phyloP scores from a whole-genome alignment of 2,888 invertebrate genomes.

The Athalia cordata region DNA sequence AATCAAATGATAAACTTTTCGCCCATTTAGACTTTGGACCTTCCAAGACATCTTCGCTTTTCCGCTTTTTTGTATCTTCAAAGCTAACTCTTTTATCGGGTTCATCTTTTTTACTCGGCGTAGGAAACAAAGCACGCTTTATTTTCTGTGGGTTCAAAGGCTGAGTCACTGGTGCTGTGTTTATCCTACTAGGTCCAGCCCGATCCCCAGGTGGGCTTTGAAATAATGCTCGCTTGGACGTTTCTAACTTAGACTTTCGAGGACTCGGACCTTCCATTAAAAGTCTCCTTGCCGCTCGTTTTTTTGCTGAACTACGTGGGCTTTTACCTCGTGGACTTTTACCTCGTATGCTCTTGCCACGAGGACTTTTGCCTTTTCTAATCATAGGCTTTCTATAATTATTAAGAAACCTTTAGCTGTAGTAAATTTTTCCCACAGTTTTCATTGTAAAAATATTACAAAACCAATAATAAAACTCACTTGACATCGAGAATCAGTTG shows the following conservation, averaged over 20 bases:
- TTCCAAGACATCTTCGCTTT: conserved; percentile 67
- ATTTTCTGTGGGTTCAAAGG: conserved; percentile 77
- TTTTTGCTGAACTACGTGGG: conserved; percentile 80
- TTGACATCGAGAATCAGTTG: conserved; percentile 81
- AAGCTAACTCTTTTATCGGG: conserved; percentile 48
- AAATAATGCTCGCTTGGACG: conserved; percentile 83
- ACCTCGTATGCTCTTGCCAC: conserved; percentile 72
- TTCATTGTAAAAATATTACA: conserved; percentile 4
- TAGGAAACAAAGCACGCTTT: conserved; percentile 81
- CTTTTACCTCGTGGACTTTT: conserved; percentile 77
- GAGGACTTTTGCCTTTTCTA: conserved; percentile 67
- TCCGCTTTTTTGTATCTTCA: conserved; percentile 65
- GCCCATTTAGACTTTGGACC: conserved; percentile 65
- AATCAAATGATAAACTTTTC: conserved; percentile 78
- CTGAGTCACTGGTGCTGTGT: conserved; percentile 64
- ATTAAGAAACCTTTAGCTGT: conserved; percentile 23
- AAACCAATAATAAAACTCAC: conserved; percentile 69
- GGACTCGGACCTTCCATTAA: conserved; percentile 72
- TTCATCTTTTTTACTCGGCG: conserved; percentile 73
- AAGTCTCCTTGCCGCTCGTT: conserved; percentile 73
- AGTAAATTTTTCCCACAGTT: not conserved
- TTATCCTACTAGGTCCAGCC: conserved; percentile 69
- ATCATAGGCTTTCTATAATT: conserved; percentile 71
- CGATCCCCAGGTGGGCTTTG: conserved; percentile 78
- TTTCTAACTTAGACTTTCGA: conserved; percentile 72